A percentile compares a stretch with the other conserved stretches of the same genome.
Evolutionary conservation across 2,888 invertebrate species (phyloP).

Genomic region (Didymodactylos carnosus): DNA sequence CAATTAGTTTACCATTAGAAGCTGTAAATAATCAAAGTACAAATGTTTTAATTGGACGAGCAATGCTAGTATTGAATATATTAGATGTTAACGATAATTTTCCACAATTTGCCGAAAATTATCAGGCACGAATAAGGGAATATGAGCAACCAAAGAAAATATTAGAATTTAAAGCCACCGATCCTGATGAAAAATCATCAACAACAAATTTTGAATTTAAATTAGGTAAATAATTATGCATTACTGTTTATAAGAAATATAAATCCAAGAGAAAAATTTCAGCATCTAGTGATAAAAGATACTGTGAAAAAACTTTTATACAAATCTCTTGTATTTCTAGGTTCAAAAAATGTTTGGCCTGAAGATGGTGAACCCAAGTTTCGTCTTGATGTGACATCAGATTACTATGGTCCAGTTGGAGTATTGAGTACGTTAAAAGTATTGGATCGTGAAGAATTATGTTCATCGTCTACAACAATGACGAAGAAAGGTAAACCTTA

Average conservation of each 20-base stretch:
- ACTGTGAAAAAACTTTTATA: neutral
- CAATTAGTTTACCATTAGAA: conserved; percentile 47
- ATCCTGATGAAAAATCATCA: neutral
- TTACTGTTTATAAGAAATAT: too few relatives aligned
- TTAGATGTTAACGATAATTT: conserved; percentile 82
- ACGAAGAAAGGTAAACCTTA: neutral
- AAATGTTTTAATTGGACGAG: conserved; percentile 4
- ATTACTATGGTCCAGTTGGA: neutral
- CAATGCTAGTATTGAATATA: conserved; percentile 7
- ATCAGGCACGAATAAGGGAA: conserved; percentile 19
- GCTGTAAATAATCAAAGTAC: conserved; percentile 69
- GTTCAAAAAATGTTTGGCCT: neutral
- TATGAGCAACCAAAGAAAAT: conserved; percentile 17
- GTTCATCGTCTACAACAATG: neutral
- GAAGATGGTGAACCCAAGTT: neutral
- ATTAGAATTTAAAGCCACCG: neutral
- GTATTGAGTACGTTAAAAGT: neutral
- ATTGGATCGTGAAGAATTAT: neutral
- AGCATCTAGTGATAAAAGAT: too few relatives aligned
- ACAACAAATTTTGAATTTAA: neutral
- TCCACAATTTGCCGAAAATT: conserved; percentile 47
- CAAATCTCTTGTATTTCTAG: neutral
- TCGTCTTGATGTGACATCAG: neutral
- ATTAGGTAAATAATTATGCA: neutral
- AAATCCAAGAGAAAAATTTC: too few relatives aligned